Evolutionary conservation across 2,888 invertebrate species (phyloP).

Genomic region (Euzetes globulus): DNA sequence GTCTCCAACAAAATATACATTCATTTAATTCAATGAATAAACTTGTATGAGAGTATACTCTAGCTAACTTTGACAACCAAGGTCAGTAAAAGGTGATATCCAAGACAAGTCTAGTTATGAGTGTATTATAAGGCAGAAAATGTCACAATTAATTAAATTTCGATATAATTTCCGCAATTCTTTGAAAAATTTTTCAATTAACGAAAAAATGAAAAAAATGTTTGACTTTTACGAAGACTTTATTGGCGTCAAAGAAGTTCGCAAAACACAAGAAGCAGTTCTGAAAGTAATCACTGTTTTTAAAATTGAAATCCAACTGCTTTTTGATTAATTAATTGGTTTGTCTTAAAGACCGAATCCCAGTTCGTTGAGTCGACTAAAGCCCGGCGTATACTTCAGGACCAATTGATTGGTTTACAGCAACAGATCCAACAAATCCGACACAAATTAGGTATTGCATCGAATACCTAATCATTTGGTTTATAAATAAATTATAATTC

Average conservation of each 20-base stretch:
- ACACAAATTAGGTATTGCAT: constrained; percentile 30
- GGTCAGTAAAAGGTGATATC: too few species aligned
- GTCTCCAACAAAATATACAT: too few species aligned
- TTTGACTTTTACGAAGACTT: constrained; percentile 30
- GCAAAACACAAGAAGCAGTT: constrained; percentile 26
- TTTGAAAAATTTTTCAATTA: neutral
- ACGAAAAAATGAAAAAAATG: neutral
- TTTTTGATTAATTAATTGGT: too few species aligned
- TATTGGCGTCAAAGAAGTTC: constrained; percentile 33
- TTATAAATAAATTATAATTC: neutral
- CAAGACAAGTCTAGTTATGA: too few species aligned
- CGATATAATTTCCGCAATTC: neutral
- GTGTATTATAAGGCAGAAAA: too few species aligned
- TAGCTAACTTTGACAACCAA: too few species aligned
- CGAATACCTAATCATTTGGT: neutral
- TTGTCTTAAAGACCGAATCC: constrained; percentile 12
- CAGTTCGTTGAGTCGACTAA: constrained; percentile 30
- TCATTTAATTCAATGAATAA: too few species aligned
- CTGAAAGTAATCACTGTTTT: constrained; percentile 9
- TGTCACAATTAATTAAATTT: too few species aligned
- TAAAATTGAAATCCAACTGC: too few species aligned
- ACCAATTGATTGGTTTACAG: constrained; percentile 22
- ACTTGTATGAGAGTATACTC: too few species aligned
- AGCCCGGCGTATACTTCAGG: constrained; percentile 6
- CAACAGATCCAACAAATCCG: constrained; percentile 31